Percentiles rank a stretch among this genome's conserved stretches.
These are phyloP conservation scores for Hippocampus abdominalis DNA, from an alignment of 2,113 vertebrate species.

Conservation along the genomic window DNA sequence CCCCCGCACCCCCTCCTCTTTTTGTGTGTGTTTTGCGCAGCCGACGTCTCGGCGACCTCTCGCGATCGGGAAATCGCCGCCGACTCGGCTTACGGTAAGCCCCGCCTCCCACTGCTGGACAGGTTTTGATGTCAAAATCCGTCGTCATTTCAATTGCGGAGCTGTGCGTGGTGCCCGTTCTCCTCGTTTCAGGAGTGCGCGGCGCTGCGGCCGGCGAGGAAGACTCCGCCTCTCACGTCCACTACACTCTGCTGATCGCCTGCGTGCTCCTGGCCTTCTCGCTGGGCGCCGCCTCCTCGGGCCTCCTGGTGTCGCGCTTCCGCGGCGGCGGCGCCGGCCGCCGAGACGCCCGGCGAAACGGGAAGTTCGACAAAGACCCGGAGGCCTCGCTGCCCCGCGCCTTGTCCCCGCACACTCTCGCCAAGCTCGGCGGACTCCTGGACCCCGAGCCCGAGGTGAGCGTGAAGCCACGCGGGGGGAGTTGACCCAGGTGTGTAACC, in stretches of 20 bases:
- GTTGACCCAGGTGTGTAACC: background rate
- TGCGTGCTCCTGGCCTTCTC: slow-evolving; percentile 78
- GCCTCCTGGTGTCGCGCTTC: slow-evolving; percentile 79
- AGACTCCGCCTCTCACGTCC: slow-evolving; percentile 45
- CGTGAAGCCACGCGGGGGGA: background rate
- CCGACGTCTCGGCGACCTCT: slow-evolving; percentile 32
- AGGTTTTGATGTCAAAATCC: too few species aligned
- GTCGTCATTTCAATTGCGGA: too few species aligned
- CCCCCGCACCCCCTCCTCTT: too few species aligned
- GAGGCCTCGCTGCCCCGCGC: slow-evolving; percentile 73
- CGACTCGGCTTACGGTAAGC: slow-evolving; percentile 55
- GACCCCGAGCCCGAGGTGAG: slow-evolving; percentile 65
- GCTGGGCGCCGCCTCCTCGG: slow-evolving; percentile 77
- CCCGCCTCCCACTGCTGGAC: background rate
- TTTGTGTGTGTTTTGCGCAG: slow-evolving; percentile 13
- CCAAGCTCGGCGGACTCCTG: slow-evolving; percentile 76
- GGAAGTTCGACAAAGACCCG: slow-evolving; percentile 65
- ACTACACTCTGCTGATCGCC: slow-evolving; percentile 75
- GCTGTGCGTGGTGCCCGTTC: too few species aligned
- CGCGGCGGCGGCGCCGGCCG: slow-evolving; percentile 68
- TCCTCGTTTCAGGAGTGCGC: slow-evolving; percentile 56
- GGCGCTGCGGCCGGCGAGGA: slow-evolving; percentile 45
- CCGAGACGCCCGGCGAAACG: slow-evolving; percentile 46
- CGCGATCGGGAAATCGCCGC: slow-evolving; percentile 49
- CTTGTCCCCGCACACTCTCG: slow-evolving; percentile 76